These are phyloP conservation scores for Melierax canorus DNA, from an alignment of 2,113 vertebrate species.

Conservation along the genomic window DNA sequence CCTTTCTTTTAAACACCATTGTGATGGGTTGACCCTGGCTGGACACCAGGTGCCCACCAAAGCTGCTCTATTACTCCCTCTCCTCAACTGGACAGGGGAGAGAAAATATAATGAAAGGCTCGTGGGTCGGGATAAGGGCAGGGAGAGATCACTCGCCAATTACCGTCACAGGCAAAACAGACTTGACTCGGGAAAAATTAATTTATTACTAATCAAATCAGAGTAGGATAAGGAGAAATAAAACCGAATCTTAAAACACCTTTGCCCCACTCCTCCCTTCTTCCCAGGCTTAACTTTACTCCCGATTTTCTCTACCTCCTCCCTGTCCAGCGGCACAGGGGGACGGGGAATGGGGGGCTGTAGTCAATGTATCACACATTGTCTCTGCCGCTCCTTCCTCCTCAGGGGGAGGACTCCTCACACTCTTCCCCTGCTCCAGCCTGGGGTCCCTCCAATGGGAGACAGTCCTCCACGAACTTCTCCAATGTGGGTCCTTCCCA, in stretches of 20 bases:
- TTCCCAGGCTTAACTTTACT: not conserved
- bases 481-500: too few species aligned
- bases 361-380: not conserved
- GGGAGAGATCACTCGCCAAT: too few species aligned
- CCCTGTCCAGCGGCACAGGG: rapidly evolving
- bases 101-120: too few species aligned
- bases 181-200: too few species aligned
- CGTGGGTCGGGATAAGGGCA: too few species aligned
- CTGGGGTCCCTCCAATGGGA: not conserved
- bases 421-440: not conserved
- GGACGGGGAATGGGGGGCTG: not conserved
- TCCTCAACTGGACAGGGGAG: too few species aligned
- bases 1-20: not conserved
- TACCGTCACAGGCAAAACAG: too few species aligned
- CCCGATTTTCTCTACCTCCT: not conserved
- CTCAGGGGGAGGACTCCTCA: not conserved
- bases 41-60: not conserved
- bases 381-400: not conserved
- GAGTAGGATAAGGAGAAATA: too few species aligned
- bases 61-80: not conserved
- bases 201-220: too few species aligned
- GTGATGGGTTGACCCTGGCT: not conserved
- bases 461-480: too few species aligned
- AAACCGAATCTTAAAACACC: too few species aligned
- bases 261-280: not conserved